Evolutionary conservation across 2,797 vertebrate genomes (phyloP).

Genomic region (Pangasius krempfi): DNA sequence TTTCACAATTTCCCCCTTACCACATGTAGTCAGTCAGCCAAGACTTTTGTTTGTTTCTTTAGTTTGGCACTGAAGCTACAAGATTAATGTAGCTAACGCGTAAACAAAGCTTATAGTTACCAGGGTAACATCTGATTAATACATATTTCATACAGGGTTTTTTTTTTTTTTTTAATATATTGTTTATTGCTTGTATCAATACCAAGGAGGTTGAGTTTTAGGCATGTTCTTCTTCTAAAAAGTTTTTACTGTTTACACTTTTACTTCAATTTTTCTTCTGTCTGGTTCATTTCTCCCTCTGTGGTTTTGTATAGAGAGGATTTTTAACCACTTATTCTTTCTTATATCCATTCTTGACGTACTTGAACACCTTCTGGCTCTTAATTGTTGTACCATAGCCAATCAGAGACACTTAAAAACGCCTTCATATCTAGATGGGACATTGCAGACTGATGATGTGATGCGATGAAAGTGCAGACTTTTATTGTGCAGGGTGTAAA

Average conservation of each 20-base stretch:
- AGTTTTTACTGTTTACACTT: background rate
- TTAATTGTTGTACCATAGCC: background rate
- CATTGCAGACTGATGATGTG: background rate
- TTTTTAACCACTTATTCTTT: background rate
- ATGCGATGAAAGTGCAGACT: too few relatives aligned
- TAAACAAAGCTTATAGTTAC: background rate
- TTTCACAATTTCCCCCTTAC: conserved; percentile 10
- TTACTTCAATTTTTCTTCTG: background rate
- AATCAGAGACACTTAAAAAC: background rate
- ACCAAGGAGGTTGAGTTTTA: background rate
- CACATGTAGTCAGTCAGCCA: background rate
- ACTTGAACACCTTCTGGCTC: background rate
- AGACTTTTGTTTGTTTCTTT: background rate
- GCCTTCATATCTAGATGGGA: background rate
- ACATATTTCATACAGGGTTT: background rate
- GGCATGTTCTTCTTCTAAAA: background rate
- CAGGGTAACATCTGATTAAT: background rate
- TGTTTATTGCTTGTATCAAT: background rate
- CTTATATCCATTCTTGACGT: background rate
- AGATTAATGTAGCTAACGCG: background rate
- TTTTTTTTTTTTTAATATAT: background rate
- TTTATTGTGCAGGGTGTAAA: too few relatives aligned
- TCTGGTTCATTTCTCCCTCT: background rate
- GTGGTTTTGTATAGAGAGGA: background rate
- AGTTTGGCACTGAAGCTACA: background rate